A percentile compares a stretch with the other conserved stretches of the same genome.
Evolutionary conservation across 2,888 invertebrate species (phyloP).

Genomic region (Odontothrips loti): DNA sequence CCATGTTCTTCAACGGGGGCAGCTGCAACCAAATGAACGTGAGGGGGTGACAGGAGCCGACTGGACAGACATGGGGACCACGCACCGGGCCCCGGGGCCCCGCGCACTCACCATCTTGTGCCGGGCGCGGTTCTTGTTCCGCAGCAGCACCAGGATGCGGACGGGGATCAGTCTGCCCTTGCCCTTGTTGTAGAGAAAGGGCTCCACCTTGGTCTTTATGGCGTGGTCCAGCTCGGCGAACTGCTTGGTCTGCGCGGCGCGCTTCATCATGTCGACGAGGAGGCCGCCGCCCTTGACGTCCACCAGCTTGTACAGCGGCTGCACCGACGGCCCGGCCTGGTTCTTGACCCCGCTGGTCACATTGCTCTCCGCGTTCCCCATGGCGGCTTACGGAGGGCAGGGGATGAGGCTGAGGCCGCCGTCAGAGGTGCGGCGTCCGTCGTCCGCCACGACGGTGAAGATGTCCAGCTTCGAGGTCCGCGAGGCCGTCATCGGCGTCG

Average conservation of each 20-base stretch:
- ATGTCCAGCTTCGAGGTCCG: background rate
- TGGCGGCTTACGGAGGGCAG: constrained; percentile 40
- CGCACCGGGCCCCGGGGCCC: too few species aligned
- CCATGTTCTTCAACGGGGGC: constrained; percentile 70
- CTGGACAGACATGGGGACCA: too few species aligned
- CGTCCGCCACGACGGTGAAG: background rate
- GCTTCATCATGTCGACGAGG: constrained; percentile 89
- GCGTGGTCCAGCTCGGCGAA: constrained; percentile 89
- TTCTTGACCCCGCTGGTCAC: constrained; percentile 94
- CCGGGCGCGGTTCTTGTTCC: constrained; percentile 79
- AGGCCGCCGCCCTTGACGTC: constrained; percentile 90
- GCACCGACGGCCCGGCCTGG: constrained; percentile 81
- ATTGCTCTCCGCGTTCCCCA: constrained; percentile 55
- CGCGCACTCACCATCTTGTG: constrained; percentile 63
- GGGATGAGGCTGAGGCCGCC: background rate
- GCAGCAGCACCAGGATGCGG: constrained; percentile 76
- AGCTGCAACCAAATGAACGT: constrained; percentile 51
- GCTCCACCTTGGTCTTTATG: constrained; percentile 84
- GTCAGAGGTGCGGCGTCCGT: background rate
- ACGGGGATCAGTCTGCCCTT: constrained; percentile 87
- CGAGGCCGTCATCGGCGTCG: background rate
- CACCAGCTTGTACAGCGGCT: constrained; percentile 81
- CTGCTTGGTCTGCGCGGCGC: constrained; percentile 83
- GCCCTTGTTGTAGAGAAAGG: constrained; percentile 90
- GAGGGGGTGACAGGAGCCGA: too few species aligned